Base-by-base conservation (phyloP, 2,797 vertebrate species). In the Urocyon cinereoargenteus region DNA sequence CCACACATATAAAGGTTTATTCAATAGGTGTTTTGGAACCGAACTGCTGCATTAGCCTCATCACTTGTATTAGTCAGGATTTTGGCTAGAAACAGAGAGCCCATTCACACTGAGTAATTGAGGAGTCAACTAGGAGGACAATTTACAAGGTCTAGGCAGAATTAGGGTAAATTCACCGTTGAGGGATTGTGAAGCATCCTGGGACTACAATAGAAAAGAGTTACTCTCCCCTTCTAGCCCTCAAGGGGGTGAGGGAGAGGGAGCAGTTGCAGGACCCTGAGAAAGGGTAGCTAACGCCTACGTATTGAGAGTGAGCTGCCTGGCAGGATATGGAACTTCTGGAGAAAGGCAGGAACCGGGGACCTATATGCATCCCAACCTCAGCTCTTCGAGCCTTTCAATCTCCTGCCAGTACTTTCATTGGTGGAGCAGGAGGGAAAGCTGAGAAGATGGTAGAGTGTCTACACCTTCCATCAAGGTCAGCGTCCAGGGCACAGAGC, bases 381-480 rank as follows among this genome's bases (percentile, higher is more conserved):
- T 14, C 26, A 15, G 34, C 28, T 51, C 51, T 5, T 68, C 40
- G 45, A 1, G 55, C 3, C 34, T 40, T 57, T 57, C 68, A 18
- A 0, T 36, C 84, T 70, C 81, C n/a, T 36, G 18, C n/a, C 45
- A 70, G 15, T 6, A 16, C 12, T 49, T 81, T 3, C 19, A 0
- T 0, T 51, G 8, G 12, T 61, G 89, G n/a, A 96, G 45, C 53
- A 53, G 34, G 40, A 7, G 1, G 40, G 13, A 22, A 83, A 68
- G 31, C 4, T 18, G n/a, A n/a, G 28, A 83, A 12, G 13, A 51
- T 0, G 15, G 13, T 19, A 11, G 8, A 14, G 0, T 16, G 49
- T 61, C 15, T 12, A 45, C 1, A 16, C 5, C 10, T 12, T 18
- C 36, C n/a, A 28, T 22, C 10, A n/a, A 64, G 34, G 66, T 51